A percentile compares a stretch with the other conserved stretches of the same genome.
These are phyloP conservation scores for Pagetopsis macropterus DNA, from an alignment of 2,797 vertebrate genomes.

Conservation along the genomic window DNA sequence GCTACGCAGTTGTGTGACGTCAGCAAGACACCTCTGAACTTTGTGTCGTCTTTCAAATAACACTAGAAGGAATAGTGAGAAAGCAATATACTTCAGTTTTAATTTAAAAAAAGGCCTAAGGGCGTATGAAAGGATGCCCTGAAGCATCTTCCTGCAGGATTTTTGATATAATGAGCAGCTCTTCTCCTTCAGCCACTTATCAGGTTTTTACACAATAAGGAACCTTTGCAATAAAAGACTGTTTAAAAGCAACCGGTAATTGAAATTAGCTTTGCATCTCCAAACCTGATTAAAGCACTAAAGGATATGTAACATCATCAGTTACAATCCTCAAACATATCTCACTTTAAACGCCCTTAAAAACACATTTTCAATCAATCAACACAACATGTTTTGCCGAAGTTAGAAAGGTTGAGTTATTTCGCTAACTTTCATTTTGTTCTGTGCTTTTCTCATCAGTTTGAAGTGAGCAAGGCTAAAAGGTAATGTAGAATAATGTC, in stretches of 20 bases:
- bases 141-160: constrained; percentile 30
- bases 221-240: constrained; percentile 22
- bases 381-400: constrained; percentile 1
- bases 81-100: constrained; percentile 56
- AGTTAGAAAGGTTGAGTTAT: not conserved
- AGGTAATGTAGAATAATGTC: not conserved
- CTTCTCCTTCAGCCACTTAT: constrained; percentile 16
- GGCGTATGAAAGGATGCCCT: constrained; percentile 38
- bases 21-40: constrained; percentile 60
- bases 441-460: not conserved
- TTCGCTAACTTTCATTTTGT: not conserved
- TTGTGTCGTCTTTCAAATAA: constrained; percentile 36
- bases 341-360: constrained; percentile 5
- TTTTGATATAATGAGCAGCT: constrained; percentile 42
- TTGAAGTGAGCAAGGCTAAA: not conserved
- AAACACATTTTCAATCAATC: not conserved
- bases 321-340: not conserved
- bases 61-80: constrained; percentile 20
- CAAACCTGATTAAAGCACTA: not conserved
- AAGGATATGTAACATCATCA: constrained; percentile 3
- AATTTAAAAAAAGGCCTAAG: constrained; percentile 24
- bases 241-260: not conserved
- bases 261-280: not conserved
- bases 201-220: constrained; percentile 7
- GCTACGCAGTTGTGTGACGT: constrained; percentile 52